Conservation (phyloP, 2,113 vertebrate species). For the Aphyosemion australe region DNA sequence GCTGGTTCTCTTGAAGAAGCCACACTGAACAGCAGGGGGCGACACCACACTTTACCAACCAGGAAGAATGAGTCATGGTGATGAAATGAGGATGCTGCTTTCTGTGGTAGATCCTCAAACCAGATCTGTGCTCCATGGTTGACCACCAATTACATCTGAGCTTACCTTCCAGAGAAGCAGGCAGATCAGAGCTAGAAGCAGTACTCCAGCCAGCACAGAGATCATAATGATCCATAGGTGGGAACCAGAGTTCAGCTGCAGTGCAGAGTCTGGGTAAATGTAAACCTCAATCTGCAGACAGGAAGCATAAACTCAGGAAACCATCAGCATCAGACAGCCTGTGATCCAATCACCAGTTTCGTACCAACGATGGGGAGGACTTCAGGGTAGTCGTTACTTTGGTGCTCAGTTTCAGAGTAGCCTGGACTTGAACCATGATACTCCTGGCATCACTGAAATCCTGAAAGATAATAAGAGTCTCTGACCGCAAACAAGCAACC, state of each 20-base stretch:
- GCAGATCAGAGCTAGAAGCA: conserved; percentile 86
- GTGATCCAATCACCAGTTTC: background rate
- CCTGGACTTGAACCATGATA: conserved; percentile 79
- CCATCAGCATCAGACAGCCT: background rate
- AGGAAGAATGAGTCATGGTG: background rate
- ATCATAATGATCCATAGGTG: conserved; percentile 87
- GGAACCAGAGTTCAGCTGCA: conserved; percentile 73
- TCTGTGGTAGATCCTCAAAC: background rate
- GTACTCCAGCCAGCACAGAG: conserved; percentile 81
- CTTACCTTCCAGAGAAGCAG: conserved; percentile 90
- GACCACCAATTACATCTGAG: background rate
- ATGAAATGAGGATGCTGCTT: background rate
- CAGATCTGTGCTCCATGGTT: background rate
- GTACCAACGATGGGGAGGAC: conserved; percentile 73
- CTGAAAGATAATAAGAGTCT: conserved; percentile 58
- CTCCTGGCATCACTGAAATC: conserved; percentile 81
- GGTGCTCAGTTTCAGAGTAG: conserved; percentile 83
- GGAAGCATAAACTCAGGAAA: conserved; percentile 1
- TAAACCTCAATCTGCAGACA: conserved; percentile 81
- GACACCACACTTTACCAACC: conserved; percentile 33
- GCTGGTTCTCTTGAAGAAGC: conserved; percentile 91
- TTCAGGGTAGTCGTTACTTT: conserved; percentile 81
- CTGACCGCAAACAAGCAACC: too few species aligned
- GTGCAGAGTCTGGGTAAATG: conserved; percentile 80
- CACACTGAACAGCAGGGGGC: conserved; percentile 81